Evolutionary conservation across 1,140 invertebrate species (phyloP).

Genomic region (Triops longicaudatus): DNA sequence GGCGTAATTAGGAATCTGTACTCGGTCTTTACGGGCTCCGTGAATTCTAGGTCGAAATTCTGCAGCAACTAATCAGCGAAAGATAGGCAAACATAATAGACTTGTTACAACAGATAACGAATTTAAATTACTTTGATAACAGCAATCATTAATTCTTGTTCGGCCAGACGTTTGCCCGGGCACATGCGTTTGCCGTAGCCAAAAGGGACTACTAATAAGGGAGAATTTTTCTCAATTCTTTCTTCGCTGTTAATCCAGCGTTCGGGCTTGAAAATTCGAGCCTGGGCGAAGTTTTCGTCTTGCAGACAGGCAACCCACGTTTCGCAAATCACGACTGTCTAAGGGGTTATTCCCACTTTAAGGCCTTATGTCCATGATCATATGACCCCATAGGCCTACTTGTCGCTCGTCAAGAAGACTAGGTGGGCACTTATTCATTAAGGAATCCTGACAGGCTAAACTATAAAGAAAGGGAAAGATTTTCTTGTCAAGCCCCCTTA

Average conservation of each 20-base stretch:
- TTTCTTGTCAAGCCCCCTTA: too few species aligned
- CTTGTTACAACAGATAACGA: neutral
- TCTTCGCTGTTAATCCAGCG: constrained; percentile 37
- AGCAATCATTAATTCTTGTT: constrained; percentile 35
- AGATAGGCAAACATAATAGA: too few species aligned
- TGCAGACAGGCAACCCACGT: constrained; percentile 40
- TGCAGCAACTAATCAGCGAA: neutral
- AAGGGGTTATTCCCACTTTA: neutral
- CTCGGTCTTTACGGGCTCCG: neutral
- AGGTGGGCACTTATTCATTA: too few species aligned
- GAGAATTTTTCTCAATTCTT: constrained; percentile 32
- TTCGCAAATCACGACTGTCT: constrained; percentile 35
- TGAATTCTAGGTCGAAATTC: neutral
- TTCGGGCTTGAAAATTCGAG: constrained; percentile 40
- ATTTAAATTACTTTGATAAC: constrained; percentile 18
- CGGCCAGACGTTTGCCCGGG: constrained; percentile 39
- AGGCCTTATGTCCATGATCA: too few species aligned
- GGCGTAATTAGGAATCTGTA: neutral
- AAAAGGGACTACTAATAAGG: constrained; percentile 44
- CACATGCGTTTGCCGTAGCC: constrained; percentile 48
- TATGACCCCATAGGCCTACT: too few species aligned
- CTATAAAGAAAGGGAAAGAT: too few species aligned
- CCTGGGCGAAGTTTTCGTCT: constrained; percentile 39
- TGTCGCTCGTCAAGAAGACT: too few species aligned
- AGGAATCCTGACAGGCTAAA: too few species aligned